Evolutionary conservation across 2,797 vertebrate genomes (phyloP), one percentile per base, ranked within the genome.

Genomic region (Carapus acus): DNA sequence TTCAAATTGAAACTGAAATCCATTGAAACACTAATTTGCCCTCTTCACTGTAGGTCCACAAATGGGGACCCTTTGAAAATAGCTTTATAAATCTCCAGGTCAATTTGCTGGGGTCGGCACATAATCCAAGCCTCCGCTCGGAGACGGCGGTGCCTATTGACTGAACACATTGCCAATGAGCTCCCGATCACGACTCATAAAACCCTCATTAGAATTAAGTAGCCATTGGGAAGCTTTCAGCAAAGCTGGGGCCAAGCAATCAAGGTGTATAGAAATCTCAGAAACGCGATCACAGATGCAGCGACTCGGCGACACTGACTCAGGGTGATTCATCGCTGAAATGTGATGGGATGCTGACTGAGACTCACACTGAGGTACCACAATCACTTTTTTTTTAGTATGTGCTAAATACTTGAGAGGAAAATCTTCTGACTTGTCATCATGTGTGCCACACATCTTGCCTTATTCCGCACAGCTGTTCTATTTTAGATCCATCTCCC

Each of bases 1-100:
- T 82, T 86, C 48, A 83, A 75, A 79, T 71, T 71, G 66, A 80
- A 81, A 80, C 67, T 57, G 69, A 83, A 85, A 80, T 81, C 76
- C 74, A 71, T 69, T 78, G 74, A 81, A 77, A 74, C 64, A 62
- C 66, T 83, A 70, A 79, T 86, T 83, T 58, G 49, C 65, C 60
- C 58, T 71, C 46, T 71, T 75, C 74, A 76, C 73, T 76, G 69
- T 71, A 47, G 53, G 65, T 59, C 43, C 46, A 55, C 43, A 54
- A 71, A 72, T 44, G 44, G 71, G 39, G 66, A 73, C 69, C 72
- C 78, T 83, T 81, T 58, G 54, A 83, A 83, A 84, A 78, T 67
- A 56, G 73, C 75, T 73, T 78, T 65, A 74, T 82, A 85, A 86
- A 85, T 76, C 80, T 80, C 49, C 15, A 20, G 78, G 77, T 83